Evolutionary conservation across 2,113 vertebrate species (phyloP), one percentile per base, ranked within the genome.

Genomic region (Engystomops pustulosus): DNA sequence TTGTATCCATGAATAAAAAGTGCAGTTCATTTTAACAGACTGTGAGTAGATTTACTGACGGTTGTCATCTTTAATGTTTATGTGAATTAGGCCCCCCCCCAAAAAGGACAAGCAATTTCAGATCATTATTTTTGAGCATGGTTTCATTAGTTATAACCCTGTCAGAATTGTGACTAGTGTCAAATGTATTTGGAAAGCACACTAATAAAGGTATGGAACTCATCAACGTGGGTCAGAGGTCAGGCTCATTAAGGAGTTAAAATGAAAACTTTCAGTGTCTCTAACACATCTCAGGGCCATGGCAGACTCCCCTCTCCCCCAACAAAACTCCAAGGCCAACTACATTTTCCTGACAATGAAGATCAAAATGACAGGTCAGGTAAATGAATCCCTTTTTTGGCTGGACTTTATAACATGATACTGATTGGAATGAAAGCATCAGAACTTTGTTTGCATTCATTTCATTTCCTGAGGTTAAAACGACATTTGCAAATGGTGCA

Each of bases 121-220:
- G 95, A 93, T 94, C 95, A 97, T 98, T 98, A 98, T 96, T 98
- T 95, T 95, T 95, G 95, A 94, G 94, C 87, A 91, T 93, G 93
- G 94, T 93, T 96, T 99, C 97, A 99, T 98, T 99, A 98, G 96
- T 98, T 96, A 97, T 96, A 96, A 96, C 94, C 93, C 94, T 95
- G 95, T 97, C 96, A 97, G 92, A 94, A 92, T 92, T 90, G 93
- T 90, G 93, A 95, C 95, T 96, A 94, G 95, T 95, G 93, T 94
- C 92, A 92, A 94, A 95, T 91, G 90, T 95, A 93, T 94, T 91
- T 91, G 92, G 90, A 94, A 94, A 94, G 93, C 94, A 92, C 92
- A 96, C 95, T 94, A 95, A 94, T 94, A 94, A 95, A 95, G 95
- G 96, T 97, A 97, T 98, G 96, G 97, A 98, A 98, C 94, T 97